Evolutionary conservation across 2,888 invertebrate genomes (phyloP).

Genomic region (Brachyptera putata): DNA sequence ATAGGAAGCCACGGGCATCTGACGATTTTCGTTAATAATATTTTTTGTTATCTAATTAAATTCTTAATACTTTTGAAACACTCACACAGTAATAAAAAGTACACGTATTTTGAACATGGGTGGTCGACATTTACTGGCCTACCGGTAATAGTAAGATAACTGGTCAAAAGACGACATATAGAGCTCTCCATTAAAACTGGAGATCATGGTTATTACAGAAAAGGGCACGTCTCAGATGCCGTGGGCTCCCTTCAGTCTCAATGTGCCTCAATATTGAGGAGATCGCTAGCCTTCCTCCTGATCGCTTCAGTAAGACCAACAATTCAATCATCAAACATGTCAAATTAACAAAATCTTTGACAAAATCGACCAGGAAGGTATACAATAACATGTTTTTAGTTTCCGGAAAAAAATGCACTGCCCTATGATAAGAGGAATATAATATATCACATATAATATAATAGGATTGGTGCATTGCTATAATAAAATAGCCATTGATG

Average conservation of each 20-base stretch:
- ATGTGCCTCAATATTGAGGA: conserved; percentile 35
- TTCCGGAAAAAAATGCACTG: conserved; percentile 37
- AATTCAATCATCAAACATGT: conserved; percentile 33
- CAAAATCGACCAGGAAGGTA: conserved; percentile 40
- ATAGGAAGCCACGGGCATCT: conserved; percentile 37
- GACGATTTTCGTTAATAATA: conserved; percentile 30
- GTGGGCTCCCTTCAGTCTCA: conserved; percentile 48
- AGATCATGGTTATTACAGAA: conserved; percentile 15
- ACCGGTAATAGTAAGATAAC: conserved; percentile 27
- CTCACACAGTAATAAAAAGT: conserved; percentile 28
- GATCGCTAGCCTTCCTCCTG: conserved; percentile 28
- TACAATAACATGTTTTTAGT: conserved; percentile 33
- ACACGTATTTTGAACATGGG: conserved; percentile 30
- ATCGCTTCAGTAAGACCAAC: conserved; percentile 31
- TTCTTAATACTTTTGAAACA: conserved; percentile 28
- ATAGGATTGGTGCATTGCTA: conserved; percentile 46
- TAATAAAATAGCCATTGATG: conserved; percentile 24
- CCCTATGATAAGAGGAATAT: conserved; percentile 45
- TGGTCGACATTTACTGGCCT: conserved; percentile 33
- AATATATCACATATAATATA: conserved; percentile 48
- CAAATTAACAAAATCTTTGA: conserved; percentile 42
- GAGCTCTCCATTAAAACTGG: conserved; percentile 24
- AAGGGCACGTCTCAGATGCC: conserved; percentile 34
- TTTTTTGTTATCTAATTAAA: conserved; percentile 24
- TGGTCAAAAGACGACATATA: conserved; percentile 36